These are phyloP conservation scores for Acanthis flammea DNA, from an alignment of 2,797 vertebrate genomes.

Conservation along the genomic window DNA sequence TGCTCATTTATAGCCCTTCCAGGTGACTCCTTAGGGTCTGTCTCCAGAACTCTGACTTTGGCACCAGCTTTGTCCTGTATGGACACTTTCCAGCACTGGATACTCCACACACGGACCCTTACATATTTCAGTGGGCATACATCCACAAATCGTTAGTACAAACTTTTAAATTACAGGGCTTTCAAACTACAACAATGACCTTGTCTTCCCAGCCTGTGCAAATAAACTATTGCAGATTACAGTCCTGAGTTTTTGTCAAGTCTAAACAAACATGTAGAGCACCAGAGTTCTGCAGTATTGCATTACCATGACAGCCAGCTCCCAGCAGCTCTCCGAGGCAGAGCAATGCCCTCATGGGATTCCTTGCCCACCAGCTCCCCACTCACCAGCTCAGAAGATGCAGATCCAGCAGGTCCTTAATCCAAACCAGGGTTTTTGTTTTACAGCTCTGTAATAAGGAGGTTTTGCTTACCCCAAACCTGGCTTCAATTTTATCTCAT, in stretches of 20 bases:
- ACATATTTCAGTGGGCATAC: neutral
- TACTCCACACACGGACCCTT: neutral
- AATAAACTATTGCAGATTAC: constrained; percentile 53
- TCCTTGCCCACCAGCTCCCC: neutral
- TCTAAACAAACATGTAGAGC: neutral
- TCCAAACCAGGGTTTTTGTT: constrained; percentile 59
- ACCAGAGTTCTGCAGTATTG: neutral
- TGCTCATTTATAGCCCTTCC: neutral
- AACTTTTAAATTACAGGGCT: neutral
- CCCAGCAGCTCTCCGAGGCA: neutral
- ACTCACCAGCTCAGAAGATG: neutral
- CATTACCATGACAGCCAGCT: neutral
- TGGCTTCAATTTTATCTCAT: constrained; percentile 68
- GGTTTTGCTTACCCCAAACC: constrained; percentile 57
- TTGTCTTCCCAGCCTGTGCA: constrained; percentile 16
- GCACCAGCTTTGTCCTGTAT: neutral
- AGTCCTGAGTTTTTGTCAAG: constrained; percentile 5
- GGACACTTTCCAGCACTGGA: rapidly evolving
- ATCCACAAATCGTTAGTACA: neutral
- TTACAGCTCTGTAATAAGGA: constrained; percentile 30
- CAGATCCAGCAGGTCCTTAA: constrained; percentile 23
- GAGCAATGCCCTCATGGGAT: rapidly evolving
- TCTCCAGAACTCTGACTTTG: neutral
- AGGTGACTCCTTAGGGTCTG: neutral
- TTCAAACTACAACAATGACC: constrained; percentile 19